Conservation (phyloP, 1,140 invertebrate species). For the Orchesella cincta region DNA sequence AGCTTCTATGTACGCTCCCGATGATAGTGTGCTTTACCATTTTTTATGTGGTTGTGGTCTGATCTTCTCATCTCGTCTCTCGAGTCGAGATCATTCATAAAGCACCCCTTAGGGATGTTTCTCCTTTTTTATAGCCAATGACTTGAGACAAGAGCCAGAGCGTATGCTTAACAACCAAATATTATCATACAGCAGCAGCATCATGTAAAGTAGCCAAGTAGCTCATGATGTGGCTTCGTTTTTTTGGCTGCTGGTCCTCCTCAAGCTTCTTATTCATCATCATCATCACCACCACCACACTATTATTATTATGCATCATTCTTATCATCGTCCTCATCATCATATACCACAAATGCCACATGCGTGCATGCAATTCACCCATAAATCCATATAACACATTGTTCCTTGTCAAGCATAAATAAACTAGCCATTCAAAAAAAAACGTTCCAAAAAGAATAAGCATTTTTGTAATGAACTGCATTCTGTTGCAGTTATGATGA, state of each 20-base stretch:
- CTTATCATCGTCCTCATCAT: background rate
- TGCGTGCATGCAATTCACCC: slow-evolving; percentile 10
- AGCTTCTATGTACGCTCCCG: background rate
- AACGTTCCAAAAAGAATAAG: too few relatives aligned
- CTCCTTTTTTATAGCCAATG: background rate
- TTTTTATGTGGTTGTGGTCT: background rate
- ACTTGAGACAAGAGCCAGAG: slow-evolving; percentile 14
- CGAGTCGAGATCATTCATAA: background rate
- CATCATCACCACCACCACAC: too few relatives aligned
- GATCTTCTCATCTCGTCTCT: background rate
- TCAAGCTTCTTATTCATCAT: background rate
- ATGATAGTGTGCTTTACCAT: background rate
- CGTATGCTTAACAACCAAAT: slow-evolving; percentile 22
- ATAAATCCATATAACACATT: slow-evolving; percentile 16
- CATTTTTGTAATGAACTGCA: too few relatives aligned
- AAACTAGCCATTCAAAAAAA: too few relatives aligned
- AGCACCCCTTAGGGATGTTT: slow-evolving; percentile 12
- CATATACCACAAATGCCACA: too few relatives aligned
- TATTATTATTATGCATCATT: too few relatives aligned
- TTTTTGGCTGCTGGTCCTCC: background rate
- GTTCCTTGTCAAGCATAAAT: background rate
- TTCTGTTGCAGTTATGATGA: too few relatives aligned
- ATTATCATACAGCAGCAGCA: background rate
- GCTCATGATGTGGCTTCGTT: too few relatives aligned
- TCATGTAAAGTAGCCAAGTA: background rate